phyloP scores from a whole-genome alignment of 2,888 invertebrate genomes.

The Meteorus colon region DNA sequence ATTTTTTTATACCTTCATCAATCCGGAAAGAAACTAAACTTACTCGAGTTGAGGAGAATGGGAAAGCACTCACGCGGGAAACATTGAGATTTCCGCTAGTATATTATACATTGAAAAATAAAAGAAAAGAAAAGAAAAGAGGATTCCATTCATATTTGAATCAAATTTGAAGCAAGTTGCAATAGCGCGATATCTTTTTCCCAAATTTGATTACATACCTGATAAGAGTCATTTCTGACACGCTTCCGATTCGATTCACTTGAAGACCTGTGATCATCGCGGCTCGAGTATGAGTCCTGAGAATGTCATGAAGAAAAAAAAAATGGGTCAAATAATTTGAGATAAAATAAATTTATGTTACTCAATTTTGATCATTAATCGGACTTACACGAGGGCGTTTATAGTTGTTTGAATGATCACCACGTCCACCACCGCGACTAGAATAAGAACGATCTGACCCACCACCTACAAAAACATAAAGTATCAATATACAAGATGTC shows the following conservation, averaged over 20 bases:
- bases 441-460: conserved; percentile 66
- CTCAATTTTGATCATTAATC: not conserved
- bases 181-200: not conserved
- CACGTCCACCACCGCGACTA: conserved; percentile 65
- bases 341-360: not conserved
- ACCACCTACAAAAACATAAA: conserved; percentile 47
- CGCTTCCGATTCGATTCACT: conserved; percentile 67
- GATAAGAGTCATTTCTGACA: conserved; percentile 68
- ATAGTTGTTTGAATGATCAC: conserved; percentile 68
- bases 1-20: not conserved
- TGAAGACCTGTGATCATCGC: conserved; percentile 69
- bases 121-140: not conserved
- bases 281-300: conserved; percentile 67
- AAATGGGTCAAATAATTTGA: not conserved
- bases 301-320: conserved; percentile 1
- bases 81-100: not conserved
- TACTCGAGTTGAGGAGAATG: conserved; percentile 26
- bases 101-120: conserved; percentile 6
- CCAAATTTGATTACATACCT: conserved; percentile 60
- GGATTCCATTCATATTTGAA: conserved; percentile 15
- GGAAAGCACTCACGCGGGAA: not conserved
- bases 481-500: not conserved
- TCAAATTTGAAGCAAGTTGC: conserved; percentile 19
- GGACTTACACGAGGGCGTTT: conserved; percentile 67
- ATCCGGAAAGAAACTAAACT: not conserved